Evolutionary conservation across 2,113 vertebrate species (phyloP).

Genomic region (Tretioscincus oriximinensis): DNA sequence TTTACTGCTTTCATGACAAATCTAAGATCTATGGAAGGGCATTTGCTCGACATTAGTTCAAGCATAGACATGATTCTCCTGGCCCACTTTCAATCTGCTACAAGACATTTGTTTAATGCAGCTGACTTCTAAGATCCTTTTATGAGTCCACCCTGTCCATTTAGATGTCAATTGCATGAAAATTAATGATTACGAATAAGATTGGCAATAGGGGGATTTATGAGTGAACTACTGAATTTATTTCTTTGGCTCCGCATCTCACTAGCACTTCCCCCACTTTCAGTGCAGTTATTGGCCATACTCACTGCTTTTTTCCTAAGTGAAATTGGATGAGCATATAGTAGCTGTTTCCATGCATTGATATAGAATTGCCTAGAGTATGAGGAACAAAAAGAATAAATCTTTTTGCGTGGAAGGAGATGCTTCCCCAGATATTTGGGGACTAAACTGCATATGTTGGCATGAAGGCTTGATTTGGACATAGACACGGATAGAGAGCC

Average conservation of each 20-base stretch:
- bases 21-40: neutral
- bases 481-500: too few species aligned
- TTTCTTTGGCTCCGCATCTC: constrained; percentile 12
- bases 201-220: constrained; percentile 22
- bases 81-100: neutral
- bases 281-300: neutral
- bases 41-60: neutral
- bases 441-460: too few species aligned
- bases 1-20: constrained; percentile 16
- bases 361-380: neutral
- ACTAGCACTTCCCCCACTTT: neutral
- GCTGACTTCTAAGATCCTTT: constrained; percentile 4
- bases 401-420: too few species aligned
- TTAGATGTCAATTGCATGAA: constrained; percentile 18
- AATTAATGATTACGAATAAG: constrained; percentile 37
- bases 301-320: neutral
- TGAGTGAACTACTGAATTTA: constrained; percentile 12
- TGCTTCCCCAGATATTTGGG: too few species aligned
- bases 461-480: too few species aligned
- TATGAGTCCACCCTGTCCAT: constrained; percentile 9
- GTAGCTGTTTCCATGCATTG: neutral
- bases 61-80: neutral
- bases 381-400: neutral
- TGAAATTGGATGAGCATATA: neutral
- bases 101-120: neutral